Evolutionary conservation across 2,797 vertebrate species (phyloP).

Genomic region (Coregonus suidteri): DNA sequence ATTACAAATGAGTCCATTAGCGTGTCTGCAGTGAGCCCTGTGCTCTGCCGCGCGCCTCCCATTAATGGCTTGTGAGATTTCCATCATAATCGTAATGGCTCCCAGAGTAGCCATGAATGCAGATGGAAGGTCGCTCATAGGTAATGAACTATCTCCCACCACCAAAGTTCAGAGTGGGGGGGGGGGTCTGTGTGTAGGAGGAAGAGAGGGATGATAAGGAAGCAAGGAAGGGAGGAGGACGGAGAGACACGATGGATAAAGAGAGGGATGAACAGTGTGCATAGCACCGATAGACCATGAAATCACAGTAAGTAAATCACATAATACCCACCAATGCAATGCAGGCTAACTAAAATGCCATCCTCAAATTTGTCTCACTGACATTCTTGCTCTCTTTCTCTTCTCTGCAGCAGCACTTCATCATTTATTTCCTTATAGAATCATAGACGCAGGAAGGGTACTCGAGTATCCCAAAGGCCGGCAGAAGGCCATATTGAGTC

Average conservation of each 20-base stretch:
- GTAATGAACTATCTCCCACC: conserved; percentile 96
- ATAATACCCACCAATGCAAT: conserved; percentile 26
- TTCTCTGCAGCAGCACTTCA: no score
- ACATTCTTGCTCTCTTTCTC: conserved; percentile 39
- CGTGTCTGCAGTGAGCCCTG: conserved; percentile 97
- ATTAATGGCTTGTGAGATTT: conserved; percentile 99
- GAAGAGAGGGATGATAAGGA: background rate
- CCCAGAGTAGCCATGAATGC: conserved; percentile 98
- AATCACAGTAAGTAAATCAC: conserved; percentile 42
- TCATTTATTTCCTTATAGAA: no score
- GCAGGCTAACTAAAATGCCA: conserved; percentile 57
- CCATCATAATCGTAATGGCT: conserved; percentile 99
- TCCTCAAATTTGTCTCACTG: conserved; percentile 49
- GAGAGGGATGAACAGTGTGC: conserved; percentile 16
- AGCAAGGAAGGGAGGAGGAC: background rate
- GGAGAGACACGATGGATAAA: background rate
- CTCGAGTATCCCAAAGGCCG: no score
- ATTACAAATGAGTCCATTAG: conserved; percentile 99
- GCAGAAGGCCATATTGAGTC: no score
- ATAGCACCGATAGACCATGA: conserved; percentile 47
- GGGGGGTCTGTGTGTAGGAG: conserved; percentile 18
- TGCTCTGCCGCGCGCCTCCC: conserved; percentile 85
- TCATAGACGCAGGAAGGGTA: no score
- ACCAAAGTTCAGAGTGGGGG: conserved; percentile 72
- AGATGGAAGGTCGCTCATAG: conserved; percentile 99